These are phyloP conservation scores for Lithophane ornitopus DNA, from an alignment of 2,888 invertebrate genomes.

Conservation along the genomic window DNA sequence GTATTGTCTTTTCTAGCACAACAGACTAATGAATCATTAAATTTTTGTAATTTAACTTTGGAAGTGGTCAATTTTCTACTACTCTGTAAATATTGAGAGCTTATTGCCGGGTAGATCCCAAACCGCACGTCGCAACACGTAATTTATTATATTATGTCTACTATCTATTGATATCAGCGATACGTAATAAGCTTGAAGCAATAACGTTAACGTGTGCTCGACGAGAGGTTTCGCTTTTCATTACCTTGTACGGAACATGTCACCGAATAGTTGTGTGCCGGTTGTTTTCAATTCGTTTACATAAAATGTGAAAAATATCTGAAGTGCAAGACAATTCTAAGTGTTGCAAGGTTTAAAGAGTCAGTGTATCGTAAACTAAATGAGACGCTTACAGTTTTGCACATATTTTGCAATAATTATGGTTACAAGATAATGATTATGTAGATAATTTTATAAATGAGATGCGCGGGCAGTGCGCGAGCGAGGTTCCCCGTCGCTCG, in stretches of 20 bases:
- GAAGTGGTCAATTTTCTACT: slow-evolving; percentile 90
- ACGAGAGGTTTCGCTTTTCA: slow-evolving; percentile 85
- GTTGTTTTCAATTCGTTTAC: slow-evolving; percentile 87
- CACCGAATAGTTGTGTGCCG: slow-evolving; percentile 87
- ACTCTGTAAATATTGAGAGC: slow-evolving; percentile 90
- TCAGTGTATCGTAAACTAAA: slow-evolving; percentile 88
- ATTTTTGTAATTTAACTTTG: slow-evolving; percentile 88
- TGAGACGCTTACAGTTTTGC: slow-evolving; percentile 89
- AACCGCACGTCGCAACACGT: slow-evolving; percentile 87
- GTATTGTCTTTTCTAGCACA: slow-evolving; percentile 87
- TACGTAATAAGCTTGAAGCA: slow-evolving; percentile 88
- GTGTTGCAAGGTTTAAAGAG: slow-evolving; percentile 86
- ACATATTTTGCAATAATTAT: slow-evolving; percentile 89
- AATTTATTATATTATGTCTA: slow-evolving; percentile 81
- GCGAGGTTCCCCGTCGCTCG: slow-evolving; percentile 81
- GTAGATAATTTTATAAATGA: slow-evolving; percentile 82
- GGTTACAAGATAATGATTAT: slow-evolving; percentile 83
- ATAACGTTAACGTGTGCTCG: slow-evolving; percentile 86
- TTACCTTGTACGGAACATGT: slow-evolving; percentile 81
- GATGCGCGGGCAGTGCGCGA: slow-evolving; percentile 75
- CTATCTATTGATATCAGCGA: slow-evolving; percentile 83
- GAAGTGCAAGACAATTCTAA: slow-evolving; percentile 85
- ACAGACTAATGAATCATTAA: slow-evolving; percentile 83
- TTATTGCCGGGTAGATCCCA: slow-evolving; percentile 88
- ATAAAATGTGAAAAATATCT: slow-evolving; percentile 80